A percentile compares a stretch with the other conserved stretches of the same genome.
These are phyloP conservation scores for Enteromius mattozi DNA, from an alignment of 2,797 vertebrate genomes.

Conservation along the genomic window DNA sequence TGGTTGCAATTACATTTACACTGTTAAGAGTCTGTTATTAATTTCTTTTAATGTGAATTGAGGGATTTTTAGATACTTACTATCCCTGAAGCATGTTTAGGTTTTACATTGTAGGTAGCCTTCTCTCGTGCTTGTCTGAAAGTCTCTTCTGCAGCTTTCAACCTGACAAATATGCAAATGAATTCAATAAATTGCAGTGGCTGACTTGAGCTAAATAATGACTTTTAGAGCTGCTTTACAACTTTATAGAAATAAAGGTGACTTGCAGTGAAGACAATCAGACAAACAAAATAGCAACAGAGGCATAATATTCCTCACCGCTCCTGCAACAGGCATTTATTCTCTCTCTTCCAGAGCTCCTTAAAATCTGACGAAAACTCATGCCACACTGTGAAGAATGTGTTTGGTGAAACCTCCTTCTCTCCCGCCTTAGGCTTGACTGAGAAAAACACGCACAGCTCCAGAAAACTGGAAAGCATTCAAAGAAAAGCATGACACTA, in stretches of 20 bases:
- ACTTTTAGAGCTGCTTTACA: neutral
- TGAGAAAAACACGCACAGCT: constrained; percentile 91
- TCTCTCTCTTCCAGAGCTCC: constrained; percentile 96
- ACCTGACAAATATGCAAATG: constrained; percentile 71
- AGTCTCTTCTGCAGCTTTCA: constrained; percentile 91
- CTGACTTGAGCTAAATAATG: neutral
- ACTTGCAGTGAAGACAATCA: neutral
- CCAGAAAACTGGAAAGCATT: constrained; percentile 88
- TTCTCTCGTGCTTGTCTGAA: constrained; percentile 92
- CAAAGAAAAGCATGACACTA: constrained; percentile 58
- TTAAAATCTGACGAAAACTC: constrained; percentile 99
- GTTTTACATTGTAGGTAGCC: constrained; percentile 89
- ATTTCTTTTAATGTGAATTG: neutral
- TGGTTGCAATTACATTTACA: constrained; percentile 35
- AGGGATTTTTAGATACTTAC: constrained; percentile 75
- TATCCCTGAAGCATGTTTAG: constrained; percentile 92
- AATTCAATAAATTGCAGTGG: neutral
- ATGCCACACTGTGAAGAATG: constrained; percentile 94
- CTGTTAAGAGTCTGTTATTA: constrained; percentile 46
- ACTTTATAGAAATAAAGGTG: neutral
- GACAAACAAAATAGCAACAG: neutral
- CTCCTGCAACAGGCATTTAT: constrained; percentile 91
- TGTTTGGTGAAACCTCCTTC: constrained; percentile 92
- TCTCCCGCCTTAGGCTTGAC: constrained; percentile 94
- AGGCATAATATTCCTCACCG: constrained; percentile 76